These are phyloP conservation scores for Esox lucius DNA, from an alignment of 2,797 vertebrate species.

Conservation along the genomic window DNA sequence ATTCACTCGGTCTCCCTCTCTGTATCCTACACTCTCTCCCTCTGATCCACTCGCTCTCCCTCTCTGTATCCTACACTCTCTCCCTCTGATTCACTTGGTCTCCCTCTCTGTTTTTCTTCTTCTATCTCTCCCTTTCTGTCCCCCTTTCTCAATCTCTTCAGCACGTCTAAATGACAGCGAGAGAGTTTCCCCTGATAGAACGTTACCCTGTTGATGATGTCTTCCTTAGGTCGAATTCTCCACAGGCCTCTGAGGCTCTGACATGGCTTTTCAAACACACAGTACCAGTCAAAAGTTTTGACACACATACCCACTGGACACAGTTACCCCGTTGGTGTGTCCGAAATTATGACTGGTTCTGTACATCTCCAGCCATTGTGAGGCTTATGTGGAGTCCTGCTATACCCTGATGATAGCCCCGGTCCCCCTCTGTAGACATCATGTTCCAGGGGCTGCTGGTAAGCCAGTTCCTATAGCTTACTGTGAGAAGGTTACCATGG, in stretches of 20 bases:
- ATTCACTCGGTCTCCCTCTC: background rate
- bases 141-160: background rate
- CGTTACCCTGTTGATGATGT: constrained; percentile 1
- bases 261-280: constrained; percentile 17
- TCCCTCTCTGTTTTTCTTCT: background rate
- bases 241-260: background rate
- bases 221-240: background rate
- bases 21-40: background rate
- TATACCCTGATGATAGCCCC: constrained; percentile 43
- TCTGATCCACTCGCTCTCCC: background rate
- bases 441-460: constrained; percentile 43
- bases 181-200: background rate
- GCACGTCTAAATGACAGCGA: background rate
- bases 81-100: too few relatives aligned
- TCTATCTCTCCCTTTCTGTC: constrained; percentile 11
- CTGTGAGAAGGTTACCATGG: constrained; percentile 60
- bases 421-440: constrained; percentile 41
- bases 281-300: too few relatives aligned
- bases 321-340: background rate
- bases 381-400: constrained; percentile 49
- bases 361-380: constrained; percentile 25
- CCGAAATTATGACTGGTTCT: too few relatives aligned
- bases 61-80: background rate
- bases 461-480: constrained; percentile 55
- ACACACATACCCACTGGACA: too few relatives aligned